Conservation (phyloP, 2,888 invertebrate species). For the Crematogaster levior region DNA sequence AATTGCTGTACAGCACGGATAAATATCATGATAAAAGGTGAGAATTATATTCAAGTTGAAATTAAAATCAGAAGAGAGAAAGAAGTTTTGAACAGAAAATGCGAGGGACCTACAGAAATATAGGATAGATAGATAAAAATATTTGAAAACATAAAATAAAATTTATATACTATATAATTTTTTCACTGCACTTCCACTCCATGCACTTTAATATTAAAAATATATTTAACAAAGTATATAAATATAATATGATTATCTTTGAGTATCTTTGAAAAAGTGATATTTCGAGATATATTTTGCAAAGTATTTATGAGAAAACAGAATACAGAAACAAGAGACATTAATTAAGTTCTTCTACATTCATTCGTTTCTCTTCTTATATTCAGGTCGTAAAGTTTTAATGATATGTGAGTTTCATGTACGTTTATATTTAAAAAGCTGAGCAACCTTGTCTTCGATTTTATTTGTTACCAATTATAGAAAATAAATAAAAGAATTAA, state of each 20-base stretch:
- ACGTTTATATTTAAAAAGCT: neutral
- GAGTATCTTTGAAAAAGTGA: too few relatives aligned
- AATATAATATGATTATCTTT: too few relatives aligned
- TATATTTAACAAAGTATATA: too few relatives aligned
- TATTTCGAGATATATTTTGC: too few relatives aligned
- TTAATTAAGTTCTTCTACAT: neutral
- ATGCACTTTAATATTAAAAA: too few relatives aligned
- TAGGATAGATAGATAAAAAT: too few relatives aligned
- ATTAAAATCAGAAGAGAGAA: neutral
- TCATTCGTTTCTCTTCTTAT: neutral
- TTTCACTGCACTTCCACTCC: too few relatives aligned
- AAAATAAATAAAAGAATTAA: neutral
- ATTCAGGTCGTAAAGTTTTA: neutral
- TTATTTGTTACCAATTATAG: neutral
- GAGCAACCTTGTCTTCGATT: neutral
- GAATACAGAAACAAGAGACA: neutral
- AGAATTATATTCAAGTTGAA: neutral
- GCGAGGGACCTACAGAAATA: too few relatives aligned
- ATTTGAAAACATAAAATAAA: too few relatives aligned
- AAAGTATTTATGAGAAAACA: neutral
- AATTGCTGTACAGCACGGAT: slow-evolving; percentile 31
- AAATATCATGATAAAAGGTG: slow-evolving; percentile 67
- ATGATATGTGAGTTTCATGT: neutral
- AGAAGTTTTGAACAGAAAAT: neutral
- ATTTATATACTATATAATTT: too few relatives aligned